Evolutionary conservation across 2,113 vertebrate genomes (phyloP).

Genomic region (Rhinoderma darwinii): DNA sequence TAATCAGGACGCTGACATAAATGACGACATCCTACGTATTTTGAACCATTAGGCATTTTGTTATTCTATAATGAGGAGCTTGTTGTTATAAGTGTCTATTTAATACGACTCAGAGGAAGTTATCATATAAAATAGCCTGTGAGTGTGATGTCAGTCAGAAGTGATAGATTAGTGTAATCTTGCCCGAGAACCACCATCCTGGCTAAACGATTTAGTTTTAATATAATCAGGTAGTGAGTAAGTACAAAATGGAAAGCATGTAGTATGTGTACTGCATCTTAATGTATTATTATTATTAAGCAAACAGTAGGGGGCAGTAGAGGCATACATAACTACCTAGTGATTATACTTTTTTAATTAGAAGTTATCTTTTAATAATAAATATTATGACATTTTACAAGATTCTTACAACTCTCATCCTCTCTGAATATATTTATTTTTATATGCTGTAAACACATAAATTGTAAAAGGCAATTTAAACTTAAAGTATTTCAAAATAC

Average conservation of each 20-base stretch:
- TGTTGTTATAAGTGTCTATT: slow-evolving; percentile 54
- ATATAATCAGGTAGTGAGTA: slow-evolving; percentile 44
- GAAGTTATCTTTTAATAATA: neutral
- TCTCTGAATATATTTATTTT: neutral
- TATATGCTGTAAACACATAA: neutral
- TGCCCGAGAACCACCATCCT: slow-evolving; percentile 46
- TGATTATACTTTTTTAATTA: neutral
- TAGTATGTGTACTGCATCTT: slow-evolving; percentile 29
- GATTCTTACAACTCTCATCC: neutral
- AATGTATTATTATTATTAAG: slow-evolving; percentile 24
- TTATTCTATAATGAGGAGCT: slow-evolving; percentile 56
- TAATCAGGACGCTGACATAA: slow-evolving; percentile 51
- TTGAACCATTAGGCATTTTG: slow-evolving; percentile 57
- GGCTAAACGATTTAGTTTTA: slow-evolving; percentile 51
- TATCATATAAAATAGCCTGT: slow-evolving; percentile 44
- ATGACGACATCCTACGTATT: slow-evolving; percentile 54
- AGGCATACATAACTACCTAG: neutral
- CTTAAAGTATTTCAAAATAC: too few species aligned
- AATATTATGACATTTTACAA: neutral
- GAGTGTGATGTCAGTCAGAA: slow-evolving; percentile 52
- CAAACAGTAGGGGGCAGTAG: slow-evolving; percentile 43
- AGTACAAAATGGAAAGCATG: slow-evolving; percentile 5
- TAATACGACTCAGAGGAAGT: slow-evolving; percentile 48
- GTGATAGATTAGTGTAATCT: slow-evolving; percentile 58
- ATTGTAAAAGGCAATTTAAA: neutral